phyloP scores from a whole-genome alignment of 2,797 vertebrate genomes.

The Acipenser oxyrinchus region DNA sequence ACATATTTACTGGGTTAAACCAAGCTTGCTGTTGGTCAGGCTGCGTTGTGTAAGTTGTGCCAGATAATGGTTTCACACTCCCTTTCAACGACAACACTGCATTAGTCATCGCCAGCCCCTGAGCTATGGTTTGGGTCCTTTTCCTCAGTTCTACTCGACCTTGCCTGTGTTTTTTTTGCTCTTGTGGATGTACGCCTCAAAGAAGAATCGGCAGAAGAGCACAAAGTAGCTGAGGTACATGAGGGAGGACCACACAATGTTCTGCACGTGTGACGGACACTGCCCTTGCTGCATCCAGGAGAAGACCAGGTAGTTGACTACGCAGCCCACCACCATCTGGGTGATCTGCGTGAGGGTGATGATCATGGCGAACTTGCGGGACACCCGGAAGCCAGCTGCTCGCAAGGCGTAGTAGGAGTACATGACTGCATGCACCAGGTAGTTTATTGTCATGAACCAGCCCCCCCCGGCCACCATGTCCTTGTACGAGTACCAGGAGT shows the following conservation, averaged over 20 bases:
- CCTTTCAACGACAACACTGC: neutral
- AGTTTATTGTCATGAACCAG: conserved; percentile 99
- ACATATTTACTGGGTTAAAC: conserved; percentile 59
- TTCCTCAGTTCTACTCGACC: conserved; percentile 63
- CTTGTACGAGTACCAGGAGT: conserved; percentile 99
- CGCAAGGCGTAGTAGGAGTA: conserved; percentile 94
- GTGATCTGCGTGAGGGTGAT: conserved; percentile 97
- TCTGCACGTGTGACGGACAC: conserved; percentile 90
- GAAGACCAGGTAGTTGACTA: conserved; percentile 96
- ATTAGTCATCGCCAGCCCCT: conserved; percentile 42
- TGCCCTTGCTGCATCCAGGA: conserved; percentile 96
- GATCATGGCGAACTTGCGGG: conserved; percentile 96
- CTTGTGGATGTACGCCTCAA: conserved; percentile 87
- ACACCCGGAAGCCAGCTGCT: conserved; percentile 87
- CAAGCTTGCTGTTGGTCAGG: conserved; percentile 53
- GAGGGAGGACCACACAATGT: conserved; percentile 96
- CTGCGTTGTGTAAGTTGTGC: conserved; percentile 61
- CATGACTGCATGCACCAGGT: conserved; percentile 94
- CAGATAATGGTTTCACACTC: conserved; percentile 46
- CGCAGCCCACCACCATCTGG: conserved; percentile 93
- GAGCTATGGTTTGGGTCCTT: conserved; percentile 57
- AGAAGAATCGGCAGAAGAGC: conserved; percentile 97
- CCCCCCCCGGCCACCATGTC: conserved; percentile 98
- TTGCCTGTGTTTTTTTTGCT: conserved; percentile 58
- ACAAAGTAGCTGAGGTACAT: conserved; percentile 99